Conservation (phyloP, 1,140 invertebrate species). For the Hypsibius dujardini region DNA sequence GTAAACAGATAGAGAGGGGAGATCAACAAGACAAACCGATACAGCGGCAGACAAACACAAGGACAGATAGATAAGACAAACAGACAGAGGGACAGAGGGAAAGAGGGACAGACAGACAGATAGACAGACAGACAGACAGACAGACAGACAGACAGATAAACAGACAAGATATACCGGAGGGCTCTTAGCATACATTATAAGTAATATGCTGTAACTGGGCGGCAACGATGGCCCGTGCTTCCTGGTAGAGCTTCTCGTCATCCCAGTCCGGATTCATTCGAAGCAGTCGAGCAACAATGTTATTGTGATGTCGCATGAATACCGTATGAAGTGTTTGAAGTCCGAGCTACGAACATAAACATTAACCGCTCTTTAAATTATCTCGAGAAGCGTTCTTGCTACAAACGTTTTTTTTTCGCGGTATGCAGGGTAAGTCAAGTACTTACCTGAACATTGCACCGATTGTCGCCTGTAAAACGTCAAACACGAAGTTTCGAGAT, state of each 20-base stretch:
- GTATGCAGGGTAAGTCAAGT: neutral
- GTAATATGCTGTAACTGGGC: conserved; percentile 31
- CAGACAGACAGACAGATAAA: too few species aligned
- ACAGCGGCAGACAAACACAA: too few species aligned
- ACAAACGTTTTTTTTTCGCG: too few species aligned
- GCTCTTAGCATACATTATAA: conserved; percentile 16
- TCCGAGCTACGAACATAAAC: conserved; percentile 21
- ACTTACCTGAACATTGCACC: conserved; percentile 12
- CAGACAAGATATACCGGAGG: too few species aligned
- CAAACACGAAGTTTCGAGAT: neutral
- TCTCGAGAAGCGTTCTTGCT: too few species aligned
- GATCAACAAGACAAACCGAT: too few species aligned
- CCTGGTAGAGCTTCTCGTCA: conserved; percentile 63
- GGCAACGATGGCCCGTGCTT: conserved; percentile 38
- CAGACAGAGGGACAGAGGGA: too few species aligned
- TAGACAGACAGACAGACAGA: too few species aligned
- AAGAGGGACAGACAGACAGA: too few species aligned
- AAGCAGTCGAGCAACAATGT: conserved; percentile 31
- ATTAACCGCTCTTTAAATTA: neutral
- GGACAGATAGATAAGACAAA: too few species aligned
- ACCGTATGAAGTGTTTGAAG: conserved; percentile 22
- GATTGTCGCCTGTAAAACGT: neutral
- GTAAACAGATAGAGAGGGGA: too few species aligned
- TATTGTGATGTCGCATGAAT: conserved; percentile 28
- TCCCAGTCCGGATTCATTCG: conserved; percentile 76